phyloP scores from a whole-genome alignment of 2,888 invertebrate species.

The Temnothorax ravouxi region DNA sequence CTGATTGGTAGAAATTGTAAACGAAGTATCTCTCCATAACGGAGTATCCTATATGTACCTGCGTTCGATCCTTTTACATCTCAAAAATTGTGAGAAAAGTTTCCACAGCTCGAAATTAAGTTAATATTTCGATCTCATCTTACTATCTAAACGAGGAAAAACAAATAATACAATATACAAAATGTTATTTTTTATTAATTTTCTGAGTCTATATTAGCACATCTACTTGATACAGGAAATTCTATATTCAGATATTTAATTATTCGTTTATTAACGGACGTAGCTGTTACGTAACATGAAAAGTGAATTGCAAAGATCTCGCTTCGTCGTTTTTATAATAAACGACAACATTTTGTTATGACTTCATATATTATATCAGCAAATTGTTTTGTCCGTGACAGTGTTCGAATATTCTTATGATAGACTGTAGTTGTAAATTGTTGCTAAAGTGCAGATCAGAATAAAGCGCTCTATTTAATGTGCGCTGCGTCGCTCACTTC shows the following conservation, averaged over 20 bases:
- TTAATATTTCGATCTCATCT: background rate
- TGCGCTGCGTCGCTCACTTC: background rate
- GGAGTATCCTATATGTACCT: background rate
- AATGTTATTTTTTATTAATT: slow-evolving; percentile 2
- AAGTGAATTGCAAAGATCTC: background rate
- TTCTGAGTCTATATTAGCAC: background rate
- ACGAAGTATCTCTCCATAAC: background rate
- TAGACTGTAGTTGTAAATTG: background rate
- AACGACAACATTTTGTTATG: background rate
- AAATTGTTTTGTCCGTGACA: background rate
- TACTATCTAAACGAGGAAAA: background rate
- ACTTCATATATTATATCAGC: background rate
- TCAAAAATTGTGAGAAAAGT: background rate
- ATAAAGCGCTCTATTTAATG: background rate
- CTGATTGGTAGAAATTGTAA: background rate
- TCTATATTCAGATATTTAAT: background rate
- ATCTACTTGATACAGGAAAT: background rate
- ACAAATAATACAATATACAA: background rate
- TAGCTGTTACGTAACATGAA: background rate
- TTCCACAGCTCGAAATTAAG: background rate
- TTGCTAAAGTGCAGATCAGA: background rate
- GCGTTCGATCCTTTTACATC: background rate
- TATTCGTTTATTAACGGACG: background rate
- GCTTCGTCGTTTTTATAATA: background rate
- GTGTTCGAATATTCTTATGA: background rate